phyloP scores from a whole-genome alignment of 2,113 vertebrate species.

The Dolichallabes microphthalmus region DNA sequence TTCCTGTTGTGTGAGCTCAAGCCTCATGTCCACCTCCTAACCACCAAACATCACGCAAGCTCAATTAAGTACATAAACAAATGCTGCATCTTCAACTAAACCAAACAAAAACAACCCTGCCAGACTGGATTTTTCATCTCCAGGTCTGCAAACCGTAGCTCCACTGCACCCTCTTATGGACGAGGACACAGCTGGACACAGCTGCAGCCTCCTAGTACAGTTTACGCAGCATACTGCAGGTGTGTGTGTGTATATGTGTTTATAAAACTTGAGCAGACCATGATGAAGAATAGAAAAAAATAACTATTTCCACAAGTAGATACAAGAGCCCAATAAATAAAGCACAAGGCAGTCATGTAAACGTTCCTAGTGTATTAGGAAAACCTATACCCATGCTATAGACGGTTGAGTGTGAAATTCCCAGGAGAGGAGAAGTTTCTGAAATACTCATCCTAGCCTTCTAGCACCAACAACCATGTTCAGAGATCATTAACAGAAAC shows the following conservation, averaged over 20 bases:
- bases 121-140: neutral
- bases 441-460: neutral
- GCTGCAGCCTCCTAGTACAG: neutral
- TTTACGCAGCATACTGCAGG: neutral
- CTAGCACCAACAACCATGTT: neutral
- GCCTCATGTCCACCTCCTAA: constrained; percentile 67
- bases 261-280: neutral
- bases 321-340: neutral
- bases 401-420: neutral
- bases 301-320: neutral
- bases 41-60: constrained; percentile 75
- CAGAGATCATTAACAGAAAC: neutral
- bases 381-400: neutral
- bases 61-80: constrained; percentile 72
- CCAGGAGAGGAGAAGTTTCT: neutral
- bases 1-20: constrained; percentile 75
- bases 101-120: constrained; percentile 54
- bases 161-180: constrained; percentile 64
- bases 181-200: neutral
- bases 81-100: constrained; percentile 67
- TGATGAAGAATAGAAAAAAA: constrained; percentile 2
- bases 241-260: constrained; percentile 28
- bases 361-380: neutral
- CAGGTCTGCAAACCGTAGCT: constrained; percentile 16
- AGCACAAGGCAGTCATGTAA: neutral